These are phyloP conservation scores for Tryphoninae sp. DNA, from an alignment of 2,888 invertebrate genomes.

Conservation along the genomic window DNA sequence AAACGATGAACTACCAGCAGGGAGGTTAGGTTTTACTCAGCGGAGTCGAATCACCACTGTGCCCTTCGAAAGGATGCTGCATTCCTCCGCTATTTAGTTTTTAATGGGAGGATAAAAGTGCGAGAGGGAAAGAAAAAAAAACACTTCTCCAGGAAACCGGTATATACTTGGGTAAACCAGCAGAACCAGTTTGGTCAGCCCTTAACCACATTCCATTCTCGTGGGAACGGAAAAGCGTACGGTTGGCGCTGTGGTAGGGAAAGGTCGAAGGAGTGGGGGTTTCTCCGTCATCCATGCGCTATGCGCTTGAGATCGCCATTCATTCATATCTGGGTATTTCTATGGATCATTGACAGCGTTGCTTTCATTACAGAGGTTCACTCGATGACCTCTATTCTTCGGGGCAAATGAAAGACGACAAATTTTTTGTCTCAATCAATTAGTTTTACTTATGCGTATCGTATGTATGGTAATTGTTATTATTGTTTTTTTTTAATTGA, in stretches of 20 bases:
- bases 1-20: constrained; percentile 24
- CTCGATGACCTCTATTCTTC: too few relatives aligned
- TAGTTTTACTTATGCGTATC: too few relatives aligned
- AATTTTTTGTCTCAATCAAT: too few relatives aligned
- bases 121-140: constrained; percentile 60
- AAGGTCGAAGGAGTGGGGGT: constrained; percentile 11
- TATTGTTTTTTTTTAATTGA: too few relatives aligned
- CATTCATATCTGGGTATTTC: constrained; percentile 11
- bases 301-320: constrained; percentile 15
- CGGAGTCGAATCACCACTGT: constrained; percentile 1
- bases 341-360: not conserved
- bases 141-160: constrained; percentile 68
- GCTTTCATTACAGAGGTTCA: not conserved
- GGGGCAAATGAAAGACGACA: too few relatives aligned
- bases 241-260: not conserved
- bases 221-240: constrained; percentile 63
- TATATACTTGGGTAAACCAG: constrained; percentile 60
- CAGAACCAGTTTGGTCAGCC: constrained; percentile 70
- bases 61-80: constrained; percentile 58
- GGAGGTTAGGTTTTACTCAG: constrained; percentile 6
- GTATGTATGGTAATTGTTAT: too few relatives aligned
- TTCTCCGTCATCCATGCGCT: not conserved
- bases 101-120: constrained; percentile 59
- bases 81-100: constrained; percentile 53
- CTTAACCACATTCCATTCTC: constrained; percentile 76